A percentile compares a stretch with the other conserved stretches of the same genome.
phyloP scores from a whole-genome alignment of 2,888 invertebrate species.

The Xanthia togata region DNA sequence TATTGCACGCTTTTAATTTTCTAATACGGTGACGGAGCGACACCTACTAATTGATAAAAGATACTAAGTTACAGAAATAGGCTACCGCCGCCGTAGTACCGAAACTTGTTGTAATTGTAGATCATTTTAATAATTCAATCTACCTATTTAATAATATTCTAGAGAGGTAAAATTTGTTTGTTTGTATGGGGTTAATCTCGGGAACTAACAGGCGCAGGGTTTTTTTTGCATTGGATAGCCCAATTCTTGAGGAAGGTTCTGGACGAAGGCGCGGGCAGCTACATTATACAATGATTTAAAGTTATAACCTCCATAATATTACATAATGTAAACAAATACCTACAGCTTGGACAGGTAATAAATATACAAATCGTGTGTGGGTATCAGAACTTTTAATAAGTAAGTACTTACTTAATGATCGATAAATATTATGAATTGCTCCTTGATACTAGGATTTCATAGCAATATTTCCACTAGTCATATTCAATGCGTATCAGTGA shows the following conservation, averaged over 20 bases:
- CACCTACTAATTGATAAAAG: background rate
- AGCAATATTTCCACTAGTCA: conserved; percentile 56
- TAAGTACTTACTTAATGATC: conserved; percentile 14
- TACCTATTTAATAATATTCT: too few relatives aligned
- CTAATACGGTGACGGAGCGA: background rate
- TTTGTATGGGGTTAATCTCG: too few relatives aligned
- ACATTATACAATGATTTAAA: background rate
- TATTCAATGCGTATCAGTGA: conserved; percentile 50
- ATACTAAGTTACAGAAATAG: background rate
- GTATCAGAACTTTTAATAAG: conserved; percentile 37
- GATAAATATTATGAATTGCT: conserved; percentile 45
- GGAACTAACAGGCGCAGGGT: too few relatives aligned
- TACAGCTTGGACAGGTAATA: conserved; percentile 21
- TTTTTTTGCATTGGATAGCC: too few relatives aligned
- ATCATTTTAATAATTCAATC: too few relatives aligned
- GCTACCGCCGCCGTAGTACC: background rate
- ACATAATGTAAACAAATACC: conserved; percentile 34
- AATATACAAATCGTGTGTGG: conserved; percentile 37
- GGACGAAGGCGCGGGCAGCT: too few relatives aligned
- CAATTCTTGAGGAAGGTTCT: too few relatives aligned
- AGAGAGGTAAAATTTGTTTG: too few relatives aligned
- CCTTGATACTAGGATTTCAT: conserved; percentile 35
- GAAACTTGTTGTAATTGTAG: background rate
- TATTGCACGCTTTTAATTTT: conserved; percentile 4
- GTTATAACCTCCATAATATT: background rate